Percentiles rank a stretch among this genome's conserved stretches.
Evolutionary conservation across 2,888 invertebrate genomes (phyloP).

Genomic region (Theretra japonica): DNA sequence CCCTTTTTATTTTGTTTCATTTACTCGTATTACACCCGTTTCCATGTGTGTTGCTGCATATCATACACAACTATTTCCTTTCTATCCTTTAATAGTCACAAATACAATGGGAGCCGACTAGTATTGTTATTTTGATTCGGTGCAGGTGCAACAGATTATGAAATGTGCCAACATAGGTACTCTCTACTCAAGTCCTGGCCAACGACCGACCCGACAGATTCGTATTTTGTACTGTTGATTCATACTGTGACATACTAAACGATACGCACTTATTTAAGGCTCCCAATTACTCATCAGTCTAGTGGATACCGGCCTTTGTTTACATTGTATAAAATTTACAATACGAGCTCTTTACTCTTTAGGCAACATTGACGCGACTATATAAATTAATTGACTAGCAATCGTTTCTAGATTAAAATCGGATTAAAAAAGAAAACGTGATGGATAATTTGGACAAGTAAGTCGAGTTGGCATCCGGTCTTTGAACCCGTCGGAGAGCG

Average conservation of each 20-base stretch:
- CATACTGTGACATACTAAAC: constrained; percentile 33
- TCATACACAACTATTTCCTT: not conserved
- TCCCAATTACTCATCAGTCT: constrained; percentile 56
- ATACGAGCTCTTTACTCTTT: no score
- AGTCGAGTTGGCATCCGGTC: constrained; percentile 57
- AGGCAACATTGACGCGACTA: no score
- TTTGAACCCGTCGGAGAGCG: constrained; percentile 68
- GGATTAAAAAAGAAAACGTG: not conserved
- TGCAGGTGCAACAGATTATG: constrained; percentile 11
- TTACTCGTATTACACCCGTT: not conserved
- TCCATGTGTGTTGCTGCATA: not conserved
- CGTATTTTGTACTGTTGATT: constrained; percentile 36
- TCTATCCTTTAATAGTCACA: not conserved
- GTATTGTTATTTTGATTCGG: constrained; percentile 14
- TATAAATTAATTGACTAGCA: not conserved
- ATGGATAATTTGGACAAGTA: not conserved
- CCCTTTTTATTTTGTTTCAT: constrained; percentile 32
- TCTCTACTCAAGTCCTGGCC: constrained; percentile 5
- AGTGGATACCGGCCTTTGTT: constrained; percentile 54
- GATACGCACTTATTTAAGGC: constrained; percentile 35
- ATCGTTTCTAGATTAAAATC: not conserved
- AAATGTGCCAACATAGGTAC: not conserved
- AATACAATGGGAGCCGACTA: not conserved
- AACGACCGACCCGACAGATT: constrained; percentile 36
- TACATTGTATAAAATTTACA: constrained; percentile 37